These are phyloP conservation scores for Hydrolagus affinis DNA, from an alignment of 2,113 vertebrate species.

Conservation along the genomic window DNA sequence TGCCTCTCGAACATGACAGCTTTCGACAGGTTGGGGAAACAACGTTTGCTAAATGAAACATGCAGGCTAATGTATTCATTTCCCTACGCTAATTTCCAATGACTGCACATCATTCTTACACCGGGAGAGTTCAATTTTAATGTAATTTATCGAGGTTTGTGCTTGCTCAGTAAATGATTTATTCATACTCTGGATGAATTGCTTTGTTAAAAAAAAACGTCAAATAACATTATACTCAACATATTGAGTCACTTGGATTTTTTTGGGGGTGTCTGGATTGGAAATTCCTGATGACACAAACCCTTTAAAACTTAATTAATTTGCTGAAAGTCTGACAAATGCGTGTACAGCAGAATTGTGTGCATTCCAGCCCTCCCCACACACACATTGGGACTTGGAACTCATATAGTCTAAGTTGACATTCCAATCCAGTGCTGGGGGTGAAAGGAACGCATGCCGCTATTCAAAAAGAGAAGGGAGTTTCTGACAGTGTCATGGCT, in stretches of 20 bases:
- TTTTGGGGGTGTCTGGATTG: not conserved
- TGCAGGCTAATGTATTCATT: not conserved
- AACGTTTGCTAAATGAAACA: slow-evolving; percentile 23
- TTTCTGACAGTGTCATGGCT: no score
- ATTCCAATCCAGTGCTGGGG: no score
- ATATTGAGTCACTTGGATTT: not conserved
- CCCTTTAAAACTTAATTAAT: not conserved
- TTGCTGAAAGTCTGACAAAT: not conserved
- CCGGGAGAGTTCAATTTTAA: slow-evolving; percentile 15
- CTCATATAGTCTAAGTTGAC: no score
- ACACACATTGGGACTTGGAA: no score
- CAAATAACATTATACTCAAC: not conserved
- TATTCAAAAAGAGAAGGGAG: no score
- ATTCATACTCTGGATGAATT: slow-evolving; percentile 10
- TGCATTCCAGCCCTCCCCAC: no score
- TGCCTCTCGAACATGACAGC: slow-evolving; percentile 24
- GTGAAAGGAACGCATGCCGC: no score
- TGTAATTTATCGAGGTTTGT: slow-evolving; percentile 24
- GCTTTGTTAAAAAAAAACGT: slow-evolving; percentile 23
- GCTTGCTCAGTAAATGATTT: not conserved
- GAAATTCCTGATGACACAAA: not conserved
- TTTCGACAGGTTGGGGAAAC: slow-evolving; percentile 3
- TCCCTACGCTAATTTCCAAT: not conserved
- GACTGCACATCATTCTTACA: slow-evolving; percentile 18
- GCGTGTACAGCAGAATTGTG: not conserved